Evolutionary conservation across 2,797 vertebrate species (phyloP).

Genomic region (Pachyuromys duprasi): DNA sequence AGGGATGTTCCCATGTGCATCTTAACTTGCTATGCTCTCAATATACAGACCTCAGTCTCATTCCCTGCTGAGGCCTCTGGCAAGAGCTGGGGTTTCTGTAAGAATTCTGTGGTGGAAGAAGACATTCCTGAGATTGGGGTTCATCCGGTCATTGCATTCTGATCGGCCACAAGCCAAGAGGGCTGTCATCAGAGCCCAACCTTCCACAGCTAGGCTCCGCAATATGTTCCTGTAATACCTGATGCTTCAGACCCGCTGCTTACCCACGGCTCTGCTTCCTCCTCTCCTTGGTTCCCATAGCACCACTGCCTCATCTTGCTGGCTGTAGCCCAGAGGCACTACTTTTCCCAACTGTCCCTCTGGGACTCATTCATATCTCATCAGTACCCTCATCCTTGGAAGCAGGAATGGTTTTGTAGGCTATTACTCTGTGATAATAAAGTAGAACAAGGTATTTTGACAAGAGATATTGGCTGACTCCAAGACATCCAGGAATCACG

Average conservation of each 20-base stretch:
- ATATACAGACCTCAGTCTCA: background rate
- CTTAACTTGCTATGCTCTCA: constrained; percentile 54
- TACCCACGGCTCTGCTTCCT: background rate
- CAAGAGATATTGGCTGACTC: background rate
- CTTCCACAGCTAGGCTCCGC: background rate
- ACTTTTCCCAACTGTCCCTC: background rate
- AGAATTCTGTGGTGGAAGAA: constrained; percentile 37
- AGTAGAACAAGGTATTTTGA: background rate
- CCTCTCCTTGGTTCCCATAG: background rate
- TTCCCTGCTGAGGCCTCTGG: constrained; percentile 38
- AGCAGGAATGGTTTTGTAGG: background rate
- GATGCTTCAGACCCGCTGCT: background rate
- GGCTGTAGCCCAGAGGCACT: background rate
- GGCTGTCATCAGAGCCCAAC: background rate
- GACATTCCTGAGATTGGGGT: constrained; percentile 20
- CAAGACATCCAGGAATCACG: background rate
- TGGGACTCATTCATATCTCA: too few species aligned
- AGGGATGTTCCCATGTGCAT: constrained; percentile 59
- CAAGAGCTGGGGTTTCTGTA: constrained; percentile 39
- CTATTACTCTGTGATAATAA: background rate
- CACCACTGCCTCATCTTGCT: background rate
- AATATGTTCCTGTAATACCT: background rate
- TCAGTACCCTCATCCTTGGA: too few species aligned
- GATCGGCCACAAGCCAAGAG: background rate
- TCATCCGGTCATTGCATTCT: constrained; percentile 15